Evolutionary conservation across 2,797 vertebrate genomes (phyloP).

Genomic region (Linurgus olivaceus): DNA sequence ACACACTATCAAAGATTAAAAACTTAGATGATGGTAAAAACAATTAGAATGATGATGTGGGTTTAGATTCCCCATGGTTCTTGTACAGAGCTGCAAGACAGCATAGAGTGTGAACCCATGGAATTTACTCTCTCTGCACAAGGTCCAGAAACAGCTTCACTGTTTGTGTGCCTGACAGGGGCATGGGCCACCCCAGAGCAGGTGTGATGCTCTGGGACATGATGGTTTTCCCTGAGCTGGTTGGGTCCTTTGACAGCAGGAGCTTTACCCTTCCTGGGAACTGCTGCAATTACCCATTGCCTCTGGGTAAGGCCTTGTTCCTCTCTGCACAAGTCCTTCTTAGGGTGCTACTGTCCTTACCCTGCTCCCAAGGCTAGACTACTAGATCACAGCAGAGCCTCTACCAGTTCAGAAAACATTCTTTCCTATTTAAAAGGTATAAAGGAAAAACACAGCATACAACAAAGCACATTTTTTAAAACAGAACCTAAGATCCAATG

Average conservation of each 20-base stretch:
- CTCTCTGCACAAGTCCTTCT: neutral
- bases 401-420: neutral
- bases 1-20: slow-evolving; percentile 45
- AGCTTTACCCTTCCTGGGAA: neutral
- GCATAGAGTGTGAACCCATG: neutral
- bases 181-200: neutral
- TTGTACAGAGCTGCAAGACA: neutral
- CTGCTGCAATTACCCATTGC: neutral
- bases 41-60: slow-evolving; percentile 52
- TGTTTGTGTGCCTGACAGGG: neutral
- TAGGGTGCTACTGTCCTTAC: neutral
- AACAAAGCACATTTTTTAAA: neutral
- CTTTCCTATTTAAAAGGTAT: neutral
- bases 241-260: neutral
- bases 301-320: neutral
- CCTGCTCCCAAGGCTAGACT: neutral
- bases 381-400: neutral
- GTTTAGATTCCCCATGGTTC: slow-evolving; percentile 37
- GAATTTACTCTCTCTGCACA: neutral
- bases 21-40: slow-evolving; percentile 46
- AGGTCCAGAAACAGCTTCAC: neutral
- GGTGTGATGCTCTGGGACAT: neutral
- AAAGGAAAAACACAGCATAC: neutral
- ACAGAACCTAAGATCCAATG: neutral
- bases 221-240: neutral